Conservation (phyloP, 2,797 vertebrate genomes). For the Coilia nasus region DNA sequence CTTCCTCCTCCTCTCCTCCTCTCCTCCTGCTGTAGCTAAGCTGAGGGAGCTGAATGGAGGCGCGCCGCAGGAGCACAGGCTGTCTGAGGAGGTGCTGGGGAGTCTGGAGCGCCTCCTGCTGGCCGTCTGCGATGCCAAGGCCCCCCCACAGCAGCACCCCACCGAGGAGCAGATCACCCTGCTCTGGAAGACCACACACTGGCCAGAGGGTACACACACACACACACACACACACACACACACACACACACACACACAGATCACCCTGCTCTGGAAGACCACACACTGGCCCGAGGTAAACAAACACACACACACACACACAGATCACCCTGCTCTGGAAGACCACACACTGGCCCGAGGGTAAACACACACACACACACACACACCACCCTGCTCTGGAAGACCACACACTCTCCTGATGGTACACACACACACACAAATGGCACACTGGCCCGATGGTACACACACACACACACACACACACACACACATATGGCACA, state of each 20-base stretch:
- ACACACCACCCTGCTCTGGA: slow-evolving; percentile 81
- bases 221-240: too few species aligned
- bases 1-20: neutral
- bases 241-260: neutral
- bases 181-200: slow-evolving; percentile 91
- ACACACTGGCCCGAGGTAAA: slow-evolving; percentile 90
- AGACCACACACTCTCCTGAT: slow-evolving; percentile 92
- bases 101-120: slow-evolving; percentile 82
- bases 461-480: neutral
- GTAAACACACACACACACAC: slow-evolving; percentile 63
- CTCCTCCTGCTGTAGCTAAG: slow-evolving; percentile 77
- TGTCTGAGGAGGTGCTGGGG: slow-evolving; percentile 84
- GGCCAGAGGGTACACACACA: slow-evolving; percentile 86
- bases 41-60: slow-evolving; percentile 89
- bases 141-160: slow-evolving; percentile 65
- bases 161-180: slow-evolving; percentile 82
- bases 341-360: slow-evolving; percentile 93
- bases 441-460: too few species aligned
- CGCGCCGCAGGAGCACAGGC: slow-evolving; percentile 82
- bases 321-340: slow-evolving; percentile 81
- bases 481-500: too few species aligned
- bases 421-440: slow-evolving; percentile 69
- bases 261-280: slow-evolving; percentile 85
- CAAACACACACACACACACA: neutral
- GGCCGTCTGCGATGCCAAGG: slow-evolving; percentile 72